Conservation (phyloP, 2,888 invertebrate genomes). For the Scrobipalpa atriplicella region DNA sequence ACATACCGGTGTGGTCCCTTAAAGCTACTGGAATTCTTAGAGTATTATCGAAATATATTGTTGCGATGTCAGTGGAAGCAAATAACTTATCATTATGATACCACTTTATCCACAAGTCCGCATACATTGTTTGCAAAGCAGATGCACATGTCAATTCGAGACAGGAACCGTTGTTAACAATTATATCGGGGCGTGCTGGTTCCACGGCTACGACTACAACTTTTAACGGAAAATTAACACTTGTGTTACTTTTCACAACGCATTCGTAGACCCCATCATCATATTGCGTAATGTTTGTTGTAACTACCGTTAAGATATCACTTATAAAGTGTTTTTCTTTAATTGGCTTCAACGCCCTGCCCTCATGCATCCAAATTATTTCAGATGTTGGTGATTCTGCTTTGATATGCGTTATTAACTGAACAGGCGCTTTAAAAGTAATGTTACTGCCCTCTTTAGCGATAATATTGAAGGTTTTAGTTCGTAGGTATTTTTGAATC, state of each 20-base stretch:
- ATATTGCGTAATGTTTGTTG: conserved; percentile 16
- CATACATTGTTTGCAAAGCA: conserved; percentile 54
- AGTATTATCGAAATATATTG: background rate
- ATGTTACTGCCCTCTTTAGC: conserved; percentile 26
- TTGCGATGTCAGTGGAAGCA: conserved; percentile 33
- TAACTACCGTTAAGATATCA: background rate
- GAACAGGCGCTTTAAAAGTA: conserved; percentile 18
- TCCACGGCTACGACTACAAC: conserved; percentile 61
- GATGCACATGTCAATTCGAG: conserved; percentile 19
- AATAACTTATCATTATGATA: conserved; percentile 53
- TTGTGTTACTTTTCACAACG: conserved; percentile 27
- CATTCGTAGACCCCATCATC: conserved; percentile 25
- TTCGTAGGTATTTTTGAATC: conserved; percentile 17
- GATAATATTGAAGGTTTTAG: conserved; percentile 14
- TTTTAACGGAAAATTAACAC: conserved; percentile 62
- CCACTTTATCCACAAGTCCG: conserved; percentile 72
- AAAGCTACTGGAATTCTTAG: conserved; percentile 9
- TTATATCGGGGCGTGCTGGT: background rate
- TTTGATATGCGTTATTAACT: conserved; percentile 24
- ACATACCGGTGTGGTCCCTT: conserved; percentile 66
- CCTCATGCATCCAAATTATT: conserved; percentile 20
- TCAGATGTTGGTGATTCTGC: conserved; percentile 19
- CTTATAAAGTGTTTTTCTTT: conserved; percentile 1
- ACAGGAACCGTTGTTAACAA: background rate
- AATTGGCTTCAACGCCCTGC: background rate